phyloP scores from a whole-genome alignment of 2,797 vertebrate genomes.

The Siniperca undulata region DNA sequence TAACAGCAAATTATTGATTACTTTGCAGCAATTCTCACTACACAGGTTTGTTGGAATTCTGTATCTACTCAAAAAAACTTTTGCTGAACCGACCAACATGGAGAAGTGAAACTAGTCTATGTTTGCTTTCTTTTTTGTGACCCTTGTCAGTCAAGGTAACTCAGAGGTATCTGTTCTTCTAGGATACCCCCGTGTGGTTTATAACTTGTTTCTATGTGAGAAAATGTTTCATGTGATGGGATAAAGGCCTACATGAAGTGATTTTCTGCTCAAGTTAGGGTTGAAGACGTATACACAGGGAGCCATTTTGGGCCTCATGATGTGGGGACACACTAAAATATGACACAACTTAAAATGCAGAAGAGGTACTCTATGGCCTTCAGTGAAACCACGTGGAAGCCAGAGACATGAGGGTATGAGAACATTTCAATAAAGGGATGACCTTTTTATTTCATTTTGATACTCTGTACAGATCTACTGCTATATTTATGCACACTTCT shows the following conservation, averaged over 20 bases:
- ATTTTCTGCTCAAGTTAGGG: neutral
- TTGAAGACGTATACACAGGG: neutral
- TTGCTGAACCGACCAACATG: neutral
- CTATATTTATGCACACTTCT: constrained; percentile 80
- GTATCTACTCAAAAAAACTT: neutral
- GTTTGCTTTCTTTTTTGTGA: neutral
- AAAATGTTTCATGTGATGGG: neutral
- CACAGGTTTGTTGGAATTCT: neutral
- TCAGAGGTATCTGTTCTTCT: neutral
- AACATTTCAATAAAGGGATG: constrained; percentile 70
- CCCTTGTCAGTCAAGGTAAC: neutral
- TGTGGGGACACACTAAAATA: neutral
- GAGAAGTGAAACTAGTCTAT: neutral
- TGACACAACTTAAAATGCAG: constrained; percentile 1
- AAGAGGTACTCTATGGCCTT: neutral
- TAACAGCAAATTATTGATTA: neutral
- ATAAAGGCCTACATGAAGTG: neutral
- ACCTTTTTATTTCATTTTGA: constrained; percentile 82
- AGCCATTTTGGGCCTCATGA: neutral
- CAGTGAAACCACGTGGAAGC: neutral
- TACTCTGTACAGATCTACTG: constrained; percentile 84
- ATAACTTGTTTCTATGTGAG: neutral
- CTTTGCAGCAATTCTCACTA: neutral
- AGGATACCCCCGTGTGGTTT: neutral
- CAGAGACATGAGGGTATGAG: constrained; percentile 8